Evolutionary conservation across 2,113 vertebrate species (phyloP).

Genomic region (Nerophis ophidion): DNA sequence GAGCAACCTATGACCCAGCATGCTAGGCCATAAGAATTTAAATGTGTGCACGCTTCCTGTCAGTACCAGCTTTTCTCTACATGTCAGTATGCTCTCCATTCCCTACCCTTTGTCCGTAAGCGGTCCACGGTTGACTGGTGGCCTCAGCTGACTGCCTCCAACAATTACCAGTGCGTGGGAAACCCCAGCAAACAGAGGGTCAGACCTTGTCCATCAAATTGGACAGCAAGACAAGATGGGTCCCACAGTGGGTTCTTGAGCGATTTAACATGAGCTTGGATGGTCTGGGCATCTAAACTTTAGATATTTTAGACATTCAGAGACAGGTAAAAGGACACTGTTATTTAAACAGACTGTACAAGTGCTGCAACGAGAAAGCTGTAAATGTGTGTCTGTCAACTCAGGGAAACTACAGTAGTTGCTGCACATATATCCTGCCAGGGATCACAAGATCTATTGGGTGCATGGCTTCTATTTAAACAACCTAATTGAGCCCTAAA

Average conservation of each 20-base stretch:
- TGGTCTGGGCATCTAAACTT: constrained; percentile 11
- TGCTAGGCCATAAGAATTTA: background rate
- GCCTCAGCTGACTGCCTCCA: constrained; percentile 62
- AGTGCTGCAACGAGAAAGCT: background rate
- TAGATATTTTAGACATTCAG: constrained; percentile 13
- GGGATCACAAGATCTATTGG: constrained; percentile 13
- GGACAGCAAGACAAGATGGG: constrained; percentile 22
- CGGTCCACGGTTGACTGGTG: constrained; percentile 57
- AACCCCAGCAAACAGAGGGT: constrained; percentile 51
- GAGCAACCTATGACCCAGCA: too few relatives aligned
- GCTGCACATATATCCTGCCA: background rate
- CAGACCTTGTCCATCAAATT: constrained; percentile 64
- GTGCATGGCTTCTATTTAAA: constrained; percentile 21
- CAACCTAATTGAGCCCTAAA: constrained; percentile 22
- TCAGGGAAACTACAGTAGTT: background rate
- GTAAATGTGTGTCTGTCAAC: background rate
- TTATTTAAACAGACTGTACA: background rate
- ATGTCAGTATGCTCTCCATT: constrained; percentile 54
- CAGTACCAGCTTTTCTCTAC: constrained; percentile 41
- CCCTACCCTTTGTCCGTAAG: constrained; percentile 58
- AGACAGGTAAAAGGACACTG: background rate
- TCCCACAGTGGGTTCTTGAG: constrained; percentile 22
- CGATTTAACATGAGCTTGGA: constrained; percentile 29
- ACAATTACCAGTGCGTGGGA: constrained; percentile 63
- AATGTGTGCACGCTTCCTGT: constrained; percentile 42